Base-by-base conservation (phyloP, 2,888 invertebrate species). In the Cantharis rufa region DNA sequence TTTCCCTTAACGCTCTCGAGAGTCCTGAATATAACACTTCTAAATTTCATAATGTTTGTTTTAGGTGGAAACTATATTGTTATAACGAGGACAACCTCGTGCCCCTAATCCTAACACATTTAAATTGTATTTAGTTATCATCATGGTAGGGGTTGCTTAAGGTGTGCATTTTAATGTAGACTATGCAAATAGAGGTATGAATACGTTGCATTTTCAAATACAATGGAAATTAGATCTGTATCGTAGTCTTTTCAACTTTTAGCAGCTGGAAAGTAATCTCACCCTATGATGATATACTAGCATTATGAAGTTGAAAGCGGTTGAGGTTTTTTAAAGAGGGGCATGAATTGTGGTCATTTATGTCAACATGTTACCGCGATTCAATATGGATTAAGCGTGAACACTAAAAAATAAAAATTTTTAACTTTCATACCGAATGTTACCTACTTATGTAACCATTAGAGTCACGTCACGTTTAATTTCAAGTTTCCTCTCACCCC, bases 161-260 rank as follows among this genome's bases (percentile, higher is more conserved):
- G 15, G 74, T 77, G 71, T 77, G 74, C 71, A 71, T 74, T 77
- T 77, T 77, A 77, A 77, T 77, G 77, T 77, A 63, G 62, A 74
- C 73, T 74, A 77, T 77, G 77, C 77, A 77, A 77, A 77, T 77
- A 74, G 63, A 69, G 70, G 27, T 24, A 62, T 74, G 71, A 71
- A 75, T 71, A 72, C 70, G 74, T 73, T 77, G 77, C 77, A 77
- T 74, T 71, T 73, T 74, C 15, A 68, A 63, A 63, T 69, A 77
- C 77, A 77, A 77, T 77, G 74, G 77, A 77, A 77, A 77, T 77
- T 77, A 77, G 77, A 77, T 77, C 73, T 74, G 66, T 77, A 77
- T 74, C 77, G 77, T 66, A 74, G 77, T 71, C 77, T 77, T 77
- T 77, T 76, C 77, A 77, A 64, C 77, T 77, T 66, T 77, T 70